Evolutionary conservation across 2,113 vertebrate genomes (phyloP).

Genomic region (Tursiops truncatus): DNA sequence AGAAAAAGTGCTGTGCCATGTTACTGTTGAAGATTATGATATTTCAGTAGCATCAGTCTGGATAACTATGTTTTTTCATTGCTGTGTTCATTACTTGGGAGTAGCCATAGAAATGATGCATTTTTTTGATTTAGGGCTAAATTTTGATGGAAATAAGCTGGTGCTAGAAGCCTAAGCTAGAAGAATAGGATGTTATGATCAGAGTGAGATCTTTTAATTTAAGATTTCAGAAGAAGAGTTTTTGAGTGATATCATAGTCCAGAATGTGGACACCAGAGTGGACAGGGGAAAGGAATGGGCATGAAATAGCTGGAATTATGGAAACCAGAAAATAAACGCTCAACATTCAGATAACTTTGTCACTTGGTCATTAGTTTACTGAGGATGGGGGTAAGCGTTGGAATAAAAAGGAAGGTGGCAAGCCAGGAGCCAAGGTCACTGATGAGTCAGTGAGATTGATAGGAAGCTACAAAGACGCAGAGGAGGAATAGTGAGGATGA

Average conservation of each 20-base stretch:
- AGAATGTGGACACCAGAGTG: background rate
- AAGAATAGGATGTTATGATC: background rate
- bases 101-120: background rate
- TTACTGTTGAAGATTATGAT: background rate
- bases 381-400: background rate
- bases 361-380: background rate
- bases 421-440: background rate
- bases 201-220: background rate
- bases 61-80: background rate
- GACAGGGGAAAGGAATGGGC: background rate
- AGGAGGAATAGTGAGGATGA: background rate
- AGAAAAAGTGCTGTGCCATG: background rate
- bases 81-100: background rate
- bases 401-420: background rate
- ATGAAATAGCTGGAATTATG: background rate
- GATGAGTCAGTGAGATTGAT: too few species aligned
- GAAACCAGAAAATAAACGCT: background rate
- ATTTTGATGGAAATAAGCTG: background rate
- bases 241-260: background rate
- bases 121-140: background rate
- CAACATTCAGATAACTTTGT: background rate
- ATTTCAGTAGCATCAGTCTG: background rate
- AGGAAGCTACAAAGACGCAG: background rate
- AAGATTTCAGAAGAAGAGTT: background rate
- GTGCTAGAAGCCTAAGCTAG: background rate